Evolutionary conservation across 2,888 invertebrate genomes (phyloP).

Genomic region (Limnephilus marmoratus): DNA sequence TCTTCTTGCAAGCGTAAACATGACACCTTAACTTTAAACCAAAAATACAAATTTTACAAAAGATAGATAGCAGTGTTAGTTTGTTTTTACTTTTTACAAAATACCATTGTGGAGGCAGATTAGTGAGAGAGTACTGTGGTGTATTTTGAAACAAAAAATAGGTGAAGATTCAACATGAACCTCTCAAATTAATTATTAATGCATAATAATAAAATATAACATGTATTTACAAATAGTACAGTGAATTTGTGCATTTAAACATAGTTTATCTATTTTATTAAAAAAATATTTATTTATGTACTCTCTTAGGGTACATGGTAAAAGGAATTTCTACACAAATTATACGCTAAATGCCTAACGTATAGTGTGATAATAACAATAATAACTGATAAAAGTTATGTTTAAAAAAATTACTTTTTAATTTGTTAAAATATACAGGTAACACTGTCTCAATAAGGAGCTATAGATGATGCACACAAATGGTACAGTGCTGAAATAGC

Average conservation of each 20-base stretch:
- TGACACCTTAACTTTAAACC: too few relatives aligned
- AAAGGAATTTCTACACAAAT: background rate
- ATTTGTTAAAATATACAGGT: background rate
- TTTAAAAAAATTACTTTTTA: background rate
- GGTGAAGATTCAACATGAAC: background rate
- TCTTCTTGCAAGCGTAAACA: too few relatives aligned
- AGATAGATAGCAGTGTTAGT: too few relatives aligned
- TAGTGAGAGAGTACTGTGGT: too few relatives aligned
- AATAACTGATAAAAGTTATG: background rate
- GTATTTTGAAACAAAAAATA: background rate
- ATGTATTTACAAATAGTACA: conserved; percentile 2
- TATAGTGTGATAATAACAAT: background rate
- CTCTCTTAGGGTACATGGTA: background rate
- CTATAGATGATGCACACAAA: too few relatives aligned
- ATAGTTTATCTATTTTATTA: background rate
- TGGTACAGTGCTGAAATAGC: too few relatives aligned
- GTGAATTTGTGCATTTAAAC: background rate
- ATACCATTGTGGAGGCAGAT: too few relatives aligned
- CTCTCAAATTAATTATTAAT: background rate
- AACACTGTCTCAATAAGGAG: too few relatives aligned
- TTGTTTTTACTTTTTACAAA: too few relatives aligned
- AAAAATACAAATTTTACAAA: too few relatives aligned
- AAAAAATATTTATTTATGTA: background rate
- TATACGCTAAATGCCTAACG: background rate
- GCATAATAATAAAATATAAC: background rate